These are phyloP conservation scores for Drosophila rufa DNA, from an alignment of 1,140 invertebrate genomes.

Conservation along the genomic window DNA sequence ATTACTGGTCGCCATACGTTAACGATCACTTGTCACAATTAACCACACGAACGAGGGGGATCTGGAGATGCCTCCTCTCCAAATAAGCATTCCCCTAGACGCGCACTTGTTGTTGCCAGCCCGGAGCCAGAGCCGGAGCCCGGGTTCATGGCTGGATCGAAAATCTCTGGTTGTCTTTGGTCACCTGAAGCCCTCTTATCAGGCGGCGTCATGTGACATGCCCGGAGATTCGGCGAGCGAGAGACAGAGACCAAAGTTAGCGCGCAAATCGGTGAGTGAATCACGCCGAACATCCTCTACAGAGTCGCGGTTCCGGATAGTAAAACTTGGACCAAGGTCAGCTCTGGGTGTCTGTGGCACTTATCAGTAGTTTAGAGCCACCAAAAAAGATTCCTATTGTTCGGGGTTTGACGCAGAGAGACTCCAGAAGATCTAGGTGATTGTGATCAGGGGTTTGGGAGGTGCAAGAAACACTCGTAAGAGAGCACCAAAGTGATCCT, in stretches of 20 bases:
- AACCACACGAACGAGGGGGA: constrained; percentile 3
- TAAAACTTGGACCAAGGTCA: too few species aligned
- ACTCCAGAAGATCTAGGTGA: background rate
- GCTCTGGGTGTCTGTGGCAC: too few species aligned
- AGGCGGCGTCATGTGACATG: constrained; percentile 27
- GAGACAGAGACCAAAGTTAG: constrained; percentile 9
- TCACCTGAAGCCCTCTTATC: constrained; percentile 21
- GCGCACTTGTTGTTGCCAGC: constrained; percentile 11
- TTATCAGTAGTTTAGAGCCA: too few species aligned
- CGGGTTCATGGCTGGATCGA: constrained; percentile 12
- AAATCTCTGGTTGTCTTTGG: background rate
- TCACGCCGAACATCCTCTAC: constrained; percentile 21
- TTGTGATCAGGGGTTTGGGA: background rate
- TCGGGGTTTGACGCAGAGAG: too few species aligned
- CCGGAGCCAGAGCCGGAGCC: background rate
- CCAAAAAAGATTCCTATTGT: too few species aligned
- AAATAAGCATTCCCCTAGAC: background rate
- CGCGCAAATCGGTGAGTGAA: constrained; percentile 21
- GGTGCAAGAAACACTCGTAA: too few species aligned
- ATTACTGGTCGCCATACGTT: constrained; percentile 32
- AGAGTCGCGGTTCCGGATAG: background rate
- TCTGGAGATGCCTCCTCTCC: background rate
- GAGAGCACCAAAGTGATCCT: background rate
- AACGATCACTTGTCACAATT: constrained; percentile 52
- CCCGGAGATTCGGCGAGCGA: background rate